Evolutionary conservation across 2,113 vertebrate genomes (phyloP).

Genomic region (Hippocampus comes): DNA sequence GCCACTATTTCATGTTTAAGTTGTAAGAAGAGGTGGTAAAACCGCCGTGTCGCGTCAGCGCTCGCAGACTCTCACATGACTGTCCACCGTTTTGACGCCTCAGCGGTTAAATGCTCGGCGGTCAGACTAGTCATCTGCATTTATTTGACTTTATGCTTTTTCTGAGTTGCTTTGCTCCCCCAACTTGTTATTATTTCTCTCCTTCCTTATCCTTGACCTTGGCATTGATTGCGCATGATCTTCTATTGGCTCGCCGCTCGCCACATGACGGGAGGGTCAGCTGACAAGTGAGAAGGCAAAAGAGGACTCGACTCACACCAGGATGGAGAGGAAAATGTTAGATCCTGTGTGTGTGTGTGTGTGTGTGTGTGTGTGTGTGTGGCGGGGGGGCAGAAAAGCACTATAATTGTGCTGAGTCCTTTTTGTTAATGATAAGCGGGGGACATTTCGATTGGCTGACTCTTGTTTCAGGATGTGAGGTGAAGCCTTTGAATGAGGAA

Average conservation of each 20-base stretch:
- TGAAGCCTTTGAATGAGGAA: constrained; percentile 45
- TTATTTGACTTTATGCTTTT: constrained; percentile 24
- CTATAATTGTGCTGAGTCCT: constrained; percentile 58
- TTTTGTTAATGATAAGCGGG: constrained; percentile 40
- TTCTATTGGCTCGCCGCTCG: constrained; percentile 46
- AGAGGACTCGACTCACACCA: constrained; percentile 60
- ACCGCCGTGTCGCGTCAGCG: neutral
- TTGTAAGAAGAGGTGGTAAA: neutral
- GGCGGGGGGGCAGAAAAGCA: constrained; percentile 19
- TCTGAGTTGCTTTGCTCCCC: constrained; percentile 9
- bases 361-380: neutral
- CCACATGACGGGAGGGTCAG: constrained; percentile 60
- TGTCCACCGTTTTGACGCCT: constrained; percentile 46
- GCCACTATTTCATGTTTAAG: neutral
- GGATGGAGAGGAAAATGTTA: constrained; percentile 35
- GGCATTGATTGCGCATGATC: constrained; percentile 25
- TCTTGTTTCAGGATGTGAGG: constrained; percentile 29
- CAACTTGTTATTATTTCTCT: constrained; percentile 4
- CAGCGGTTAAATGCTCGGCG: constrained; percentile 28
- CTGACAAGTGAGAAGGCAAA: constrained; percentile 60
- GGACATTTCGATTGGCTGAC: constrained; percentile 33
- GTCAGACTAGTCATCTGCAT: constrained; percentile 40
- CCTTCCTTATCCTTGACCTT: constrained; percentile 62
- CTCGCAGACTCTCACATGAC: constrained; percentile 25
- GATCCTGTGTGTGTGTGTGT: constrained; percentile 20